These are phyloP conservation scores for Athrips mouffetella DNA, from an alignment of 2,888 invertebrate species.

Conservation along the genomic window DNA sequence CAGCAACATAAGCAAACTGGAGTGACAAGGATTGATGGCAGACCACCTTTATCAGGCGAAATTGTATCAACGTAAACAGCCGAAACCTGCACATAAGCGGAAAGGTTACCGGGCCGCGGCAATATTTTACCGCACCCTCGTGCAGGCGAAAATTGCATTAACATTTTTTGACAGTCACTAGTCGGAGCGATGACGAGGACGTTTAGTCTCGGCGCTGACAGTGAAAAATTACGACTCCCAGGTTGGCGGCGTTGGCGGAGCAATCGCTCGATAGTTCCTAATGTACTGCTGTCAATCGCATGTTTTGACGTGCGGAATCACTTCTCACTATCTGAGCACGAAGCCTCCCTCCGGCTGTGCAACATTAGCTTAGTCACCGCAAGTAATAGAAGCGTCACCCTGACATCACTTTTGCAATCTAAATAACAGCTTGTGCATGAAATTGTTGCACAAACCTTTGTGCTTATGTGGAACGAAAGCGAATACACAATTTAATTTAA, in stretches of 20 bases:
- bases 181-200: slow-evolving; percentile 65
- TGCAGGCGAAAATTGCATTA: slow-evolving; percentile 63
- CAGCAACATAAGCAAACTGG: slow-evolving; percentile 33
- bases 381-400: slow-evolving; percentile 48
- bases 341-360: slow-evolving; percentile 35
- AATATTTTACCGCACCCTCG: slow-evolving; percentile 52
- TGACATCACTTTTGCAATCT: slow-evolving; percentile 44
- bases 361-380: slow-evolving; percentile 55
- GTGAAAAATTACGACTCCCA: slow-evolving; percentile 70
- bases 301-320: slow-evolving; percentile 69
- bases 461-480: slow-evolving; percentile 5
- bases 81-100: slow-evolving; percentile 33
- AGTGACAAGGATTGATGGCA: slow-evolving; percentile 40
- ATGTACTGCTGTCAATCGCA: slow-evolving; percentile 74
- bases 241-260: slow-evolving; percentile 48
- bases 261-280: slow-evolving; percentile 70
- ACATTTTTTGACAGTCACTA: slow-evolving; percentile 71
- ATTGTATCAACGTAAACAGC: slow-evolving; percentile 43
- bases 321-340: slow-evolving; percentile 48
- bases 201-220: slow-evolving; percentile 67
- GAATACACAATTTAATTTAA: slow-evolving; percentile 9
- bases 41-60: slow-evolving; percentile 33
- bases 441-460: slow-evolving; percentile 24
- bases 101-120: slow-evolving; percentile 34
- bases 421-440: slow-evolving; percentile 38